A percentile compares a stretch with the other conserved stretches of the same genome.
Evolutionary conservation across 2,797 vertebrate genomes (phyloP).

Genomic region (Microctenopoma stevenorrisi): DNA sequence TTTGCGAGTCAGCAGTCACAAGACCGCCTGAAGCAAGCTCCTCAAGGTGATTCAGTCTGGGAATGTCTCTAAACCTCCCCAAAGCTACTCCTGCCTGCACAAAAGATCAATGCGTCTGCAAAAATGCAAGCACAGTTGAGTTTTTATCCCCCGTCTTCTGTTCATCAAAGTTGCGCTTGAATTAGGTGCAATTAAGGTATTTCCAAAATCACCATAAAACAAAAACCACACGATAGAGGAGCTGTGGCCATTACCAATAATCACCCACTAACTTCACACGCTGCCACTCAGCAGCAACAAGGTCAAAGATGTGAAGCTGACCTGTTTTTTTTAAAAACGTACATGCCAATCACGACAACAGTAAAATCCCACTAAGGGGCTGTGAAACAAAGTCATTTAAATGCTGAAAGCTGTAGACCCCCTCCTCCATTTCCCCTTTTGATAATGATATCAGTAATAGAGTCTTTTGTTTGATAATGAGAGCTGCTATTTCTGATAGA

Average conservation of each 20-base stretch:
- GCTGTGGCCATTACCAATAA: slow-evolving; percentile 51
- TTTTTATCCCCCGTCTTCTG: slow-evolving; percentile 18
- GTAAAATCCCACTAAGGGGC: slow-evolving; percentile 53
- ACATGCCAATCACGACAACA: slow-evolving; percentile 60
- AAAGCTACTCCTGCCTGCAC: slow-evolving; percentile 56
- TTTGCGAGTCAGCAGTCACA: slow-evolving; percentile 49
- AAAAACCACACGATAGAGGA: slow-evolving; percentile 59
- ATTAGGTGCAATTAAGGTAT: slow-evolving; percentile 73
- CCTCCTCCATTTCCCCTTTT: slow-evolving; percentile 57
- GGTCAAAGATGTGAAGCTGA: slow-evolving; percentile 72
- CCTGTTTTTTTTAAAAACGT: slow-evolving; percentile 49
- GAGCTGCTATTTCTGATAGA: slow-evolving; percentile 70
- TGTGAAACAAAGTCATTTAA: slow-evolving; percentile 65
- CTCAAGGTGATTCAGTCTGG: slow-evolving; percentile 75
- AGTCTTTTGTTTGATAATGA: slow-evolving; percentile 80
- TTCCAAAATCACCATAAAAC: slow-evolving; percentile 66
- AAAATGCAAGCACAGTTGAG: slow-evolving; percentile 44
- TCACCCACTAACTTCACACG: slow-evolving; percentile 67
- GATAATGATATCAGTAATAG: slow-evolving; percentile 79
- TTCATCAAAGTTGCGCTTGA: slow-evolving; percentile 70
- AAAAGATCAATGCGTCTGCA: slow-evolving; percentile 64
- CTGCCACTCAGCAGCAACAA: slow-evolving; percentile 64
- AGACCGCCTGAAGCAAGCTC: slow-evolving; percentile 72
- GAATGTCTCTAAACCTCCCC: slow-evolving; percentile 70
- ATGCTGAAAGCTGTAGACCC: slow-evolving; percentile 49